Base-by-base conservation (phyloP, 1,140 invertebrate genomes). In the Drosophila oshimai region DNA sequence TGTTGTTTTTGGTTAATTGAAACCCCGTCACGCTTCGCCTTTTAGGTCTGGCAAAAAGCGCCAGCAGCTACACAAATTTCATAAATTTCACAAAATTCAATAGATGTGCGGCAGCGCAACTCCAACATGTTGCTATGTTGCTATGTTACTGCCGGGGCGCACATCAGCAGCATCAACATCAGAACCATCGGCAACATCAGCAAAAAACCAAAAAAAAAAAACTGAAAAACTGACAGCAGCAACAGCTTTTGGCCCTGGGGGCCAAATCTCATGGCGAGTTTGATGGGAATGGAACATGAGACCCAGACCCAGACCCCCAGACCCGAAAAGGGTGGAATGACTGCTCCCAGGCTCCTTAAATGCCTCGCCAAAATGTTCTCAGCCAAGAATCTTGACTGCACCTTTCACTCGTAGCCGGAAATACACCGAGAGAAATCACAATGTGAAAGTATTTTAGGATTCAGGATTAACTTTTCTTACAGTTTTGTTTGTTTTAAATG, bases 41-140 rank as follows among this genome's bases (percentile, higher is more conserved):
- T 65, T 39, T 29, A 42, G 41, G 15, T 60, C 54, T 65, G 61
- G 26, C 26, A 33, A 54, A 50, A n/a, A 31, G 29, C 24, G 17
- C 20, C 17, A 36, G 12, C 20, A 54, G 22, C 36, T 53, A 53
- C 57, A 28, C 18, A 37, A 20, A 44, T 44, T 44, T 44, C 41
- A 55, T 22, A 36, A 65, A 62, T 65, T 58, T 58, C 12, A 20
- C 54, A 57, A 57, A 57, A 49, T 49, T 65, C 54, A 58, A 58
- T 58, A 37, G 47, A 58, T 58, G 46, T 57, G 54, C 15, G 54
- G 45, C 44, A n/a, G 44, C 28, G 28, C 13, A 12, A 31, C 42
- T 28, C 17, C 42, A 45, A 15, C 42, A 17, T 28, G 12, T 28
- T 44, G 41, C 41, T n/a, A n/a, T n/a, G n/a, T n/a, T n/a, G n/a